Evolutionary conservation across 2,888 invertebrate species (phyloP).

Genomic region (Aphodius granarius): DNA sequence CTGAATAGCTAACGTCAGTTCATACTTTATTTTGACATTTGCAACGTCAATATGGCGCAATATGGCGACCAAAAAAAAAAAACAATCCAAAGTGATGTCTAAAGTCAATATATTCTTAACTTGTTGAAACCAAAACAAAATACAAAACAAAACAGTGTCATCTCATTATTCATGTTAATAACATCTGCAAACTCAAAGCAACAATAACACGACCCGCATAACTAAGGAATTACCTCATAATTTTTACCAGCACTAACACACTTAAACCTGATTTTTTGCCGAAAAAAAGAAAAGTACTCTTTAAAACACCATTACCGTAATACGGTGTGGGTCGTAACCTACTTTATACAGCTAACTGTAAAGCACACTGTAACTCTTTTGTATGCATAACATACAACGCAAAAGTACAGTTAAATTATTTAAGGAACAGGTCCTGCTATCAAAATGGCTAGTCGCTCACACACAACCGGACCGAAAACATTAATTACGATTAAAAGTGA

Average conservation of each 20-base stretch:
- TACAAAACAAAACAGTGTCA: no score
- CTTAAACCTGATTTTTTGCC: neutral
- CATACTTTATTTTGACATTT: no score
- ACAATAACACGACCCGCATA: no score
- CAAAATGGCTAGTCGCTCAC: neutral
- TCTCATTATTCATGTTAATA: no score
- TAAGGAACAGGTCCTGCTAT: neutral
- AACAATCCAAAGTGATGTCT: no score
- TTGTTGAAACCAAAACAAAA: no score
- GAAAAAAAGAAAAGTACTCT: neutral
- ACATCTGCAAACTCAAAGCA: no score
- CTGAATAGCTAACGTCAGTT: no score
- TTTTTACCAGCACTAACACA: neutral
- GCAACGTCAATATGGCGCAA: no score
- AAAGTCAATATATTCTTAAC: no score
- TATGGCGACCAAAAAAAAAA: neutral
- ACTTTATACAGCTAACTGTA: neutral
- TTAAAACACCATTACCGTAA: neutral
- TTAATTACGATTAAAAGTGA: neutral
- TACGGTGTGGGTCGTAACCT: neutral
- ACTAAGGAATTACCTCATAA: neutral
- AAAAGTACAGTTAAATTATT: slow-evolving; percentile 1
- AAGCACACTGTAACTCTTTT: slow-evolving; percentile 9
- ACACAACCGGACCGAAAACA: neutral
- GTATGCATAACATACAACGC: slow-evolving; percentile 1